A percentile compares a stretch with the other conserved stretches of the same genome.
These are phyloP conservation scores for Enteromius fasciolatus DNA, from an alignment of 2,797 vertebrate species.

Conservation along the genomic window DNA sequence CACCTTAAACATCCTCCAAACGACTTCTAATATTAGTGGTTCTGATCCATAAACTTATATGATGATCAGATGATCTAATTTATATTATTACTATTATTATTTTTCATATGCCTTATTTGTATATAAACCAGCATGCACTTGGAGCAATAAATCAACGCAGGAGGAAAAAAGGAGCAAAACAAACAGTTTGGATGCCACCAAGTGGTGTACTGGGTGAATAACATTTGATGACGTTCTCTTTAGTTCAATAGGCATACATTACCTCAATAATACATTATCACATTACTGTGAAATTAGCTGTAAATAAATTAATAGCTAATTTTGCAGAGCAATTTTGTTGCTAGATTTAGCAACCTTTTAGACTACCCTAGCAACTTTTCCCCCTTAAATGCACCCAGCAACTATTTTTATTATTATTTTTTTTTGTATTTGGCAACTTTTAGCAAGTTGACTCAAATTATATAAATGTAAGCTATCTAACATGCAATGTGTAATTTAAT, in stretches of 20 bases:
- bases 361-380: no score
- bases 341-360: no score
- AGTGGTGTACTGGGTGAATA: not conserved
- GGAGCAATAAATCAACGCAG: not conserved
- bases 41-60: not conserved
- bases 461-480: no score
- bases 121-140: not conserved
- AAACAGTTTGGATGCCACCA: not conserved
- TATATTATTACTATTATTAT: not conserved
- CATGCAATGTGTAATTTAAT: no score
- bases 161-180: no score
- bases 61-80: not conserved
- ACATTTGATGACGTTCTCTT: not conserved
- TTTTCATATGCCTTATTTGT: not conserved
- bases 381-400: no score
- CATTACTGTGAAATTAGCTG: not conserved
- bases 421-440: no score
- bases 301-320: not conserved
- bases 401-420: no score
- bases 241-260: not conserved
- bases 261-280: not conserved
- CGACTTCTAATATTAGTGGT: not conserved
- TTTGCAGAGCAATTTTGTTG: no score
- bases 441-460: no score
- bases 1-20: not conserved